Base-by-base conservation (phyloP, 2,797 vertebrate genomes). In the Melanotaenia parkinsoni region DNA sequence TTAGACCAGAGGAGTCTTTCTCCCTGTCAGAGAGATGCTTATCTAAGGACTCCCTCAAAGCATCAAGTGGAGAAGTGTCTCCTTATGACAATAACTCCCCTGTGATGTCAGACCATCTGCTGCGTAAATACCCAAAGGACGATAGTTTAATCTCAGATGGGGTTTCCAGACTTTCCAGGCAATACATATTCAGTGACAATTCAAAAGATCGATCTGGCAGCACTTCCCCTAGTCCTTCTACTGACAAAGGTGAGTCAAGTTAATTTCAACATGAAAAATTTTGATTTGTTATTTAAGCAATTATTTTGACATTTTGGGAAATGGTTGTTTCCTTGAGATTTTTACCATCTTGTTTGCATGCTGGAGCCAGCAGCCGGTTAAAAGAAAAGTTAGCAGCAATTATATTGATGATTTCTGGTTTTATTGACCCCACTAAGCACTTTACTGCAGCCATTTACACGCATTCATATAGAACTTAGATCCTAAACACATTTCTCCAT, bases 11-110 rank as follows among this genome's bases (percentile, higher is more conserved):
- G 43, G 90, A 93, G 32, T 89, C 96, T 58, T 96, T 95, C 88
- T 92, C 95, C 74, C 82, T 93, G 68, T 94, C 91, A 80, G 95
- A 95, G 80, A 94, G 96, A 70, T 92, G 94, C 80, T 95, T 95
- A 45, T 97, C 96, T 87, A 96, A 91, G 16, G 96, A 97, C 74
- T 97, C 96, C 79, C 95, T 96, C 90, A 96, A 96, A 88, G 95
- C 93, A 64, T 98, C 96, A 4, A 98, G 97, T 0, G 97, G 97
- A 28, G 97, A 99, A 72, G 93, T 97, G 62, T 99, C 97, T 73
- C 98, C 98, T 0, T 99, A 99, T 0, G 98, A 99, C 88, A 99
- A 99, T 94, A 98, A 96, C 91, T 99, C 97, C 16, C 97, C 97
- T 0, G 92, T 97, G 74, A 92, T 96, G 53, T 96, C 96, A 0